These are phyloP conservation scores for Tyto alba DNA, from an alignment of 2,113 vertebrate genomes.

Conservation along the genomic window DNA sequence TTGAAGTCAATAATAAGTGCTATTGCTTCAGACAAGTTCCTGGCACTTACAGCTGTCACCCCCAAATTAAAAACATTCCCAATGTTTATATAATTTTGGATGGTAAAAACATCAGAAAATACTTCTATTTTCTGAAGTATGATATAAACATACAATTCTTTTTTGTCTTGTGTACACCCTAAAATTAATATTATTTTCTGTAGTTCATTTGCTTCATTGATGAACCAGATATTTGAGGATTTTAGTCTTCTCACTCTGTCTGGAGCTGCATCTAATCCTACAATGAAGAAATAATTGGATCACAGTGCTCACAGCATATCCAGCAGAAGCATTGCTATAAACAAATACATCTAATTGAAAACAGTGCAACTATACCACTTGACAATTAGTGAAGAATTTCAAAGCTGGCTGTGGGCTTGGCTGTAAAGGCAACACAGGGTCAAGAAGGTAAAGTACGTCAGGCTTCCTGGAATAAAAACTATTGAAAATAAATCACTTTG, in stretches of 20 bases:
- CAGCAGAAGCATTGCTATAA: background rate
- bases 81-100: background rate
- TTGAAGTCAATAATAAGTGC: background rate
- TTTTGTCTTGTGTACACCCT: background rate
- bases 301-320: background rate
- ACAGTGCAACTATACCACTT: background rate
- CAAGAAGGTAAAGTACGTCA: background rate
- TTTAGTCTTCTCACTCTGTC: background rate
- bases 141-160: background rate
- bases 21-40: background rate
- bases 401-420: background rate
- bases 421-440: background rate
- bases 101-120: background rate
- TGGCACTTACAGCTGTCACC: background rate
- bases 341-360: background rate
- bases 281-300: constrained; percentile 14
- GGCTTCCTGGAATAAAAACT: background rate
- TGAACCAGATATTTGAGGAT: background rate
- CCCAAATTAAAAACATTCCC: background rate
- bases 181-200: background rate
- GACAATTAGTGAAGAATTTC: background rate
- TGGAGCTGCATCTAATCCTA: background rate
- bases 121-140: background rate
- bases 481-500: background rate
- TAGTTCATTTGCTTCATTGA: background rate